Evolutionary conservation across 1,140 invertebrate genomes (phyloP), one percentile per base, ranked within the genome.

Genomic region (Drosophila nikananu): DNA sequence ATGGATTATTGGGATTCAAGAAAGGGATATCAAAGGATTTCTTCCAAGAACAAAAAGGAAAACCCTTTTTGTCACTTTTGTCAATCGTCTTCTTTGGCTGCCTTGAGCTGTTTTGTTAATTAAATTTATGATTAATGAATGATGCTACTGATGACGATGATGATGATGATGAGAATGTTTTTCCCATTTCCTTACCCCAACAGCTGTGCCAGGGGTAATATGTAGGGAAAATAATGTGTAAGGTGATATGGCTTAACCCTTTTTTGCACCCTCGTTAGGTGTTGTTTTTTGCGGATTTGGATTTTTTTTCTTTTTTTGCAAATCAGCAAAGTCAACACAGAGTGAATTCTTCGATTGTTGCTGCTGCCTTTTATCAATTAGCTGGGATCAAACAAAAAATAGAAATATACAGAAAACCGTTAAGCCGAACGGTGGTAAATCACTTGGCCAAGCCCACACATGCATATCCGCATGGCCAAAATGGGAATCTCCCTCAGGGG

Each of bases 101-200:
- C 63, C 77, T 74, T 62, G 17, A 41, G 54, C 55, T 81, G 67
- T 63, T 82, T 86, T 89, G 86, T 91, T 90, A 91, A 90, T 90
- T 90, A 91, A 90, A 90, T 90, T 86, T 80, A 86, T 90, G 86
- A 90, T 90, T 90, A 90, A 90, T 90, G 86, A 90, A 77, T 86
- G 51, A 73, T 44, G 27, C 13, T 27, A 46, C 21, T 60, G 52
- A 67, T 70, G 55, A 55, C 51, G 65, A 49, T 81, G 82, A 67
- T 72, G 51, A 67, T 68, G 49, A 52, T 77, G 60, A 65, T 73
- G 51, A 52, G 73, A 55, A 64, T 52, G 83, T 21, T 60, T 76
- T 46, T 57, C 25, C 71, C 74, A 79, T 75, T 86, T 87, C 68
- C 80, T 87, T 81, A 60, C 83, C 83, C 65, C 44, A 71, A 81